These are phyloP conservation scores for Eudyptes chrysolophus DNA, from an alignment of 2,113 vertebrate genomes.

Conservation along the genomic window DNA sequence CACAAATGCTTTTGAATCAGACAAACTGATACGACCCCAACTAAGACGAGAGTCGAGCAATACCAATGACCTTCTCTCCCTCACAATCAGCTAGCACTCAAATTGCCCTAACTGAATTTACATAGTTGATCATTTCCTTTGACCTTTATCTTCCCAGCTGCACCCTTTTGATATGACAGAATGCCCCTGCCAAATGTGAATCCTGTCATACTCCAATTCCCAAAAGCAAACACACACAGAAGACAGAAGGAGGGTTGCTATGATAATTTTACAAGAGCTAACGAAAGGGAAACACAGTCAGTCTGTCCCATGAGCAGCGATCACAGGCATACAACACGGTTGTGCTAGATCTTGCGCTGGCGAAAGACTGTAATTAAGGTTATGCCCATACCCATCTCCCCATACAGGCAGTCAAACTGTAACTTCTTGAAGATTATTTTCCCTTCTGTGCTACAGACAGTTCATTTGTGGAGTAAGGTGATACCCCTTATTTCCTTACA, in stretches of 20 bases:
- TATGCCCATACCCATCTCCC: neutral
- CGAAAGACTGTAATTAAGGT: neutral
- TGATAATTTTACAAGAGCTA: neutral
- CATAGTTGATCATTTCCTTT: conserved; percentile 26
- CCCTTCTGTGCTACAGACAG: neutral
- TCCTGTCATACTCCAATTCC: neutral
- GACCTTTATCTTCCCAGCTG: conserved; percentile 15
- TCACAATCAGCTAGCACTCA: neutral
- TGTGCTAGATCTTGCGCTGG: neutral
- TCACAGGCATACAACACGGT: neutral
- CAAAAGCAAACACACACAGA: neutral
- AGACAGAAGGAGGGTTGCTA: neutral
- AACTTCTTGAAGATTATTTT: neutral
- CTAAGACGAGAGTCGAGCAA: neutral
- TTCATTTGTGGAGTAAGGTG: neutral
- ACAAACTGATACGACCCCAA: neutral
- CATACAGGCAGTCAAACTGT: neutral
- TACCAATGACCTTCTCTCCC: neutral
- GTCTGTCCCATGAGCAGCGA: neutral
- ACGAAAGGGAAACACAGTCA: neutral
- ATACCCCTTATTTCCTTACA: neutral
- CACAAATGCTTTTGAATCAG: neutral
- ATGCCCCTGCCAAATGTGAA: neutral
- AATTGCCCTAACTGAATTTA: neutral
- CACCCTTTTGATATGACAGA: neutral